These are phyloP conservation scores for Exaiptasia diaphana DNA, from an alignment of 64 coral and sea anemone species.

Conservation along the genomic window DNA sequence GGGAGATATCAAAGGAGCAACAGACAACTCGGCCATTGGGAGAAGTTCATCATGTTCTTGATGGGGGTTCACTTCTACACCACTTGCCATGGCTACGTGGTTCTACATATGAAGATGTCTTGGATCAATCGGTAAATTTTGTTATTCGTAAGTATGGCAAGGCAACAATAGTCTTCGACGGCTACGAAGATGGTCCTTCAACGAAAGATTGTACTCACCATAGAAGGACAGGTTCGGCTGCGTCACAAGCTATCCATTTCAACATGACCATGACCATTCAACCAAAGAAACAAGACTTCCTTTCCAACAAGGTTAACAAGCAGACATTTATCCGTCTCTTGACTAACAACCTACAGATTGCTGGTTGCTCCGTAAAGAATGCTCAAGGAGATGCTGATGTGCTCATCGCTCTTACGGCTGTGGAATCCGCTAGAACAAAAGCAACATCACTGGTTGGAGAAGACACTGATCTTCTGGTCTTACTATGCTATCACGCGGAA, in stretches of 20 bases:
- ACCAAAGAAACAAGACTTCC: no score
- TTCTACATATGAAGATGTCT: not conserved
- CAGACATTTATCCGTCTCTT: not conserved
- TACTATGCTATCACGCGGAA: not conserved
- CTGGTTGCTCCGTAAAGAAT: not conserved
- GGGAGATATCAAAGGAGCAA: not conserved
- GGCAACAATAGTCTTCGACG: slow-evolving; percentile 8
- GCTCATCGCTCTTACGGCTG: slow-evolving; percentile 3
- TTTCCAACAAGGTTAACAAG: no score
- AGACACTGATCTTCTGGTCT: slow-evolving; percentile 23
- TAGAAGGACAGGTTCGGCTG: not conserved
- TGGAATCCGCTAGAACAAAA: slow-evolving; percentile 1
- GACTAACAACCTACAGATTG: not conserved
- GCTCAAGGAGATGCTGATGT: slow-evolving; percentile 5
- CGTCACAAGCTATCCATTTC: not conserved
- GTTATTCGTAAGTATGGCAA: not conserved
- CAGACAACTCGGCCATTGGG: no score
- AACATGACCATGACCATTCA: no score
- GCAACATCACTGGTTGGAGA: slow-evolving; percentile 16
- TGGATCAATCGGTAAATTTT: not conserved
- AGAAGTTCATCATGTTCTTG: not conserved
- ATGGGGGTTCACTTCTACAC: slow-evolving; percentile 2
- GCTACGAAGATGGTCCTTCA: not conserved
- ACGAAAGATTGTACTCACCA: slow-evolving; percentile 15
- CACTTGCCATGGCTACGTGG: not conserved